A percentile compares a stretch with the other conserved stretches of the same genome.
Evolutionary conservation across 2,113 vertebrate species (phyloP).

Genomic region (Lontra canadensis): DNA sequence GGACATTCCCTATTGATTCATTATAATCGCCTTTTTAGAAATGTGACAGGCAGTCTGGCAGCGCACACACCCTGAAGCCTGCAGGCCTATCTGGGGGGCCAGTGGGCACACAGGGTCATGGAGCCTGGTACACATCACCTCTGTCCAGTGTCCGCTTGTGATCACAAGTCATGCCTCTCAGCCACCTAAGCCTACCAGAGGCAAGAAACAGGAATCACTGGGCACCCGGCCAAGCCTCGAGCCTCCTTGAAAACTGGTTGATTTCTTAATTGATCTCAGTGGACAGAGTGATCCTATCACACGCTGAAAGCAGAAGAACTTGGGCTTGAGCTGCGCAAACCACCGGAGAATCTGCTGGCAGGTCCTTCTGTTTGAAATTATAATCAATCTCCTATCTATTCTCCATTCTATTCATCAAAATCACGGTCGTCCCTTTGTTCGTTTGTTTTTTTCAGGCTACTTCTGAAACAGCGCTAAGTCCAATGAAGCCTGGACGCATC

Average conservation of each 20-base stretch:
- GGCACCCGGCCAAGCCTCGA: not conserved
- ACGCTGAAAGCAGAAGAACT: not conserved
- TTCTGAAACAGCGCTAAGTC: not conserved
- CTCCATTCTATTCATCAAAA: not conserved
- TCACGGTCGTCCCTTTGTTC: not conserved
- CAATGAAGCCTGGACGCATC: not conserved
- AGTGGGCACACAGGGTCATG: fast-evolving
- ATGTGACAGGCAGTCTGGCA: not conserved
- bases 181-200: not conserved
- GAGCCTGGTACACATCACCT: fast-evolving
- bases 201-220: not conserved
- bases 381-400: not conserved
- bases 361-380: not conserved
- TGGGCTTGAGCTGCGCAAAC: not conserved
- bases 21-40: not conserved
- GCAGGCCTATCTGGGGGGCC: fast-evolving
- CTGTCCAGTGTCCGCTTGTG: fast-evolving
- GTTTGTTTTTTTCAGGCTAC: not conserved
- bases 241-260: not conserved
- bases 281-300: not conserved
- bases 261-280: not conserved
- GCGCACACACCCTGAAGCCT: not conserved
- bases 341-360: not conserved
- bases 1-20: not conserved
- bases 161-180: not conserved